Conservation (phyloP, 2,888 invertebrate genomes). For the Melipona beecheii region DNA sequence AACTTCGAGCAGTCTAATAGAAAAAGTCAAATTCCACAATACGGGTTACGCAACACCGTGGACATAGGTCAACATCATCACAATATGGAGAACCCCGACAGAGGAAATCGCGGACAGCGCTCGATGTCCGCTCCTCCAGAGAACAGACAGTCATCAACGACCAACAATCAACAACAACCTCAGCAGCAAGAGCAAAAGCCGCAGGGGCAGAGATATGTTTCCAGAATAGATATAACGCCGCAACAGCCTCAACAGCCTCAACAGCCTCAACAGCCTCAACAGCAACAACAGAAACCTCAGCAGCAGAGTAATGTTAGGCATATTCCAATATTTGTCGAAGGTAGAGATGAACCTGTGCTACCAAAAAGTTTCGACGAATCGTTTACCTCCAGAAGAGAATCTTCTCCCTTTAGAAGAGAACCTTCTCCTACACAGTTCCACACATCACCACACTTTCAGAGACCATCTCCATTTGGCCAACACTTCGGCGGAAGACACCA, state of each 20-base stretch:
- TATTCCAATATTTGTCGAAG: slow-evolving; percentile 95
- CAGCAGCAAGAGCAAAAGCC: slow-evolving; percentile 78
- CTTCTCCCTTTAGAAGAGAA: slow-evolving; percentile 56
- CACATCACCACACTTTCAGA: slow-evolving; percentile 70
- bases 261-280: slow-evolving; percentile 67
- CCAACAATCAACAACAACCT: slow-evolving; percentile 36
- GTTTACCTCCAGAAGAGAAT: slow-evolving; percentile 28
- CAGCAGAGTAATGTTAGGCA: slow-evolving; percentile 88
- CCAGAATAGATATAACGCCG: slow-evolving; percentile 79
- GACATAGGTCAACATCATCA: slow-evolving; percentile 90
- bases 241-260: slow-evolving; percentile 81
- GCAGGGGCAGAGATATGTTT: slow-evolving; percentile 77
- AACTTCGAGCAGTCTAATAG: slow-evolving; percentile 59
- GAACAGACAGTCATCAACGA: slow-evolving; percentile 81
- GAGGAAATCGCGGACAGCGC: slow-evolving; percentile 87
- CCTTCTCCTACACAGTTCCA: slow-evolving; percentile 64
- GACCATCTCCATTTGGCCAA: slow-evolving; percentile 83
- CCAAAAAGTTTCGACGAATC: slow-evolving; percentile 86
- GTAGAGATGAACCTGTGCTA: slow-evolving; percentile 91
- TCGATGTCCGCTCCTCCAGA: slow-evolving; percentile 93
- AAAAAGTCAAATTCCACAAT: slow-evolving; percentile 86
- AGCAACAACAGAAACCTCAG: slow-evolving; percentile 59
- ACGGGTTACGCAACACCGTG: slow-evolving; percentile 91
- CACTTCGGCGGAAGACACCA: slow-evolving; percentile 80
- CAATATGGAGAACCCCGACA: slow-evolving; percentile 86